Conservation (phyloP, 2,113 vertebrate genomes). For the Mirza zaza region DNA sequence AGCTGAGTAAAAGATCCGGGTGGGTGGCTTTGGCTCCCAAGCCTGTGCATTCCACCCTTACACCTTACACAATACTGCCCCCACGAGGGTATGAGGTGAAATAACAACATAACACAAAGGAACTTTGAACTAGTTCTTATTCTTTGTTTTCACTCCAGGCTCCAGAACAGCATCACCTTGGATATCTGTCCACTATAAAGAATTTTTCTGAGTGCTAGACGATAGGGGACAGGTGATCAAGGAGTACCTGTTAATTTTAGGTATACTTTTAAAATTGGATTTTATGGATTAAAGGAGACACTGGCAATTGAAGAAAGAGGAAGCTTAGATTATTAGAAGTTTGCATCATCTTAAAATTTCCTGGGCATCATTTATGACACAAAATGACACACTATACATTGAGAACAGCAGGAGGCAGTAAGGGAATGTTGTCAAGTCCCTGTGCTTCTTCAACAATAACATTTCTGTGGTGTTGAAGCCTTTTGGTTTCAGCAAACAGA, state of each 20-base stretch:
- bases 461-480: background rate
- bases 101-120: background rate
- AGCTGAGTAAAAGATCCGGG: background rate
- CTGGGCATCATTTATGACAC: background rate
- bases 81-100: background rate
- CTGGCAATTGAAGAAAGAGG: background rate
- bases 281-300: background rate
- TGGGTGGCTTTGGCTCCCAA: background rate
- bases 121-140: background rate
- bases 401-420: background rate
- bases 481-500: constrained; percentile 38
- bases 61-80: background rate
- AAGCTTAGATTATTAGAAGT: background rate
- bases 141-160: background rate
- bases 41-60: background rate
- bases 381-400: background rate
- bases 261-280: background rate
- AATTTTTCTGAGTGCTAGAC: background rate
- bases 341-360: background rate
- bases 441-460: background rate
- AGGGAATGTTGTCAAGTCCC: background rate
- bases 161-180: background rate
- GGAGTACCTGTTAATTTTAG: background rate
- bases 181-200: background rate
- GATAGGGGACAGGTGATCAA: background rate